Conservation (phyloP, 2,113 vertebrate genomes). For the Willisornis vidua region DNA sequence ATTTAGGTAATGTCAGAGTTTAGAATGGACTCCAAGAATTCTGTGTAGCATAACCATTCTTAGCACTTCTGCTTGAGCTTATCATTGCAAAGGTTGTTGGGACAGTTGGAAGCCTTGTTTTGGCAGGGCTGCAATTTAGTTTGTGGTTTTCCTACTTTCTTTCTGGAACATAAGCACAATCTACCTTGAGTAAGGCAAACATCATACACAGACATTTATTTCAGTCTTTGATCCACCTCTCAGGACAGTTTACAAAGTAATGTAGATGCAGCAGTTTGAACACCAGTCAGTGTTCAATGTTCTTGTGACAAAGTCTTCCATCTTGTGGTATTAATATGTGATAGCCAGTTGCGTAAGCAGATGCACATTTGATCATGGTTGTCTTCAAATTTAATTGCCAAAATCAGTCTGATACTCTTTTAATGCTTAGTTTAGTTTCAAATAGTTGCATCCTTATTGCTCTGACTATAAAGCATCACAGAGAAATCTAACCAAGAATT, state of each 20-base stretch:
- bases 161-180: neutral
- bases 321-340: neutral
- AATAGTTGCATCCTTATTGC: neutral
- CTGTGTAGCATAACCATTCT: neutral
- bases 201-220: neutral
- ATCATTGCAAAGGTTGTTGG: neutral
- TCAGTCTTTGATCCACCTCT: neutral
- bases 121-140: neutral
- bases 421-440: neutral
- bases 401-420: neutral
- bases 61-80: neutral
- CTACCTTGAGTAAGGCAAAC: neutral
- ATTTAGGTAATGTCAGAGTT: neutral
- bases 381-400: neutral
- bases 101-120: neutral
- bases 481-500: neutral
- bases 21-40: neutral
- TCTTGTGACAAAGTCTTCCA: neutral
- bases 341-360: neutral
- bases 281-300: neutral
- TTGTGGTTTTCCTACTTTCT: neutral
- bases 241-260: neutral
- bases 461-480: neutral
- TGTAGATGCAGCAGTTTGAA: neutral
- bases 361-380: neutral